A percentile compares a stretch with the other conserved stretches of the same genome.
These are phyloP conservation scores for Syrmaticus mikado DNA, from an alignment of 2,113 vertebrate species.

Conservation along the genomic window DNA sequence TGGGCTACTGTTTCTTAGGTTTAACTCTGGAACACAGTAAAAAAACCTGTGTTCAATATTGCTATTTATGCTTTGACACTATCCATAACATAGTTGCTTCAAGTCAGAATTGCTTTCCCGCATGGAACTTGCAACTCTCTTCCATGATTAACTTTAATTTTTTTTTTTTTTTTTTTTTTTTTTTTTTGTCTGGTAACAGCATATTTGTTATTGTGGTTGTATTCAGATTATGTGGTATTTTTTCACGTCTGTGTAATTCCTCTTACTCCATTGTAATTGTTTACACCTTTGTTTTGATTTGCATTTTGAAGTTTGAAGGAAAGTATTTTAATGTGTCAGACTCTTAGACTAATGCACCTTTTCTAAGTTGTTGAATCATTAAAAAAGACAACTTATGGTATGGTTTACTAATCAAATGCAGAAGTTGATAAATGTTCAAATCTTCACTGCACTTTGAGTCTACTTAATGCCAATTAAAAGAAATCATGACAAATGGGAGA, in stretches of 20 bases:
- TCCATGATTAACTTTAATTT: background rate
- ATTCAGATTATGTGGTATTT: background rate
- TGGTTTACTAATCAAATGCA: constrained; percentile 60
- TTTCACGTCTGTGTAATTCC: background rate
- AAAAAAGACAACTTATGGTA: background rate
- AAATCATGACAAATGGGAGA: constrained; percentile 74
- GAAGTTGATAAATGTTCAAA: constrained; percentile 69
- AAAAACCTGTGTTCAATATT: background rate
- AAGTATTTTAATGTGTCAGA: background rate
- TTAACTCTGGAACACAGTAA: background rate
- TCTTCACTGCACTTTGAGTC: constrained; percentile 58
- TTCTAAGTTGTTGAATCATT: background rate
- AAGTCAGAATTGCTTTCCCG: background rate
- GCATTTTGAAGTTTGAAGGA: background rate
- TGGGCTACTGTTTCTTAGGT: background rate
- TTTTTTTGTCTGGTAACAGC: background rate
- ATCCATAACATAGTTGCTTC: background rate
- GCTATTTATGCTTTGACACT: background rate
- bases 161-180: too few species aligned
- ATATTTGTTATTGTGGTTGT: background rate
- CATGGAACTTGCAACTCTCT: background rate
- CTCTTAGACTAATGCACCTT: background rate
- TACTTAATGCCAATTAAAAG: constrained; percentile 78
- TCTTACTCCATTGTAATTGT: background rate
- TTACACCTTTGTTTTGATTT: background rate